phyloP scores from a whole-genome alignment of 2,888 invertebrate genomes.

The Trichopoda pennipes region DNA sequence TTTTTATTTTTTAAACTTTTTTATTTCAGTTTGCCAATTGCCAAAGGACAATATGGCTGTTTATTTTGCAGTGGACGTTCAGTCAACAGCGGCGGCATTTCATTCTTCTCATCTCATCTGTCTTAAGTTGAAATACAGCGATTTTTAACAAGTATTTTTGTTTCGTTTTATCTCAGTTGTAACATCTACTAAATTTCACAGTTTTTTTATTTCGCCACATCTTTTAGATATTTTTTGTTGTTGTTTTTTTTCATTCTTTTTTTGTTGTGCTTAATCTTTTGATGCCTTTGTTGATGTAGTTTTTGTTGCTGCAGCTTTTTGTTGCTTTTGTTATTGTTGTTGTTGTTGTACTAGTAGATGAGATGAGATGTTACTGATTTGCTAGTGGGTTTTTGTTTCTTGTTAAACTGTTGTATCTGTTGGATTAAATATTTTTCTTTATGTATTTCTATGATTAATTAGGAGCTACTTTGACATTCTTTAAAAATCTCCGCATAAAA shows the following conservation, averaged over 20 bases:
- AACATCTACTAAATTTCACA: constrained; percentile 68
- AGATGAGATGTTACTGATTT: constrained; percentile 53
- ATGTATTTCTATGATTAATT: constrained; percentile 67
- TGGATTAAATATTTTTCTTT: constrained; percentile 67
- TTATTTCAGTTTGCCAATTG: constrained; percentile 21
- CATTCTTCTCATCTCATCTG: constrained; percentile 43
- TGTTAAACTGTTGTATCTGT: constrained; percentile 68
- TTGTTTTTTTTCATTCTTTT: no score
- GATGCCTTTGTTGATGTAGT: constrained; percentile 33
- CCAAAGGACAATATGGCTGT: constrained; percentile 56
- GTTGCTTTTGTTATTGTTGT: neutral
- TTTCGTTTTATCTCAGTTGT: constrained; percentile 63
- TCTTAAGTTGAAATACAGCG: constrained; percentile 41
- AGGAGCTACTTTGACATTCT: constrained; percentile 55
- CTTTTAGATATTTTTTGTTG: constrained; percentile 37
- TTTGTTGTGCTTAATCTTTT: constrained; percentile 48
- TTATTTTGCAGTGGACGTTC: constrained; percentile 28
- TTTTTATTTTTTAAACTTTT: neutral
- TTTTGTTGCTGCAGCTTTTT: constrained; percentile 14
- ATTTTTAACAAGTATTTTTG: constrained; percentile 66
- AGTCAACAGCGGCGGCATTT: constrained; percentile 39
- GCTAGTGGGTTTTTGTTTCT: constrained; percentile 42
- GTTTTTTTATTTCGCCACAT: constrained; percentile 54
- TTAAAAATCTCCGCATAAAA: constrained; percentile 6
- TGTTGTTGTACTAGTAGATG: constrained; percentile 36